Conservation (phyloP, 1,140 invertebrate genomes). For the Lepidurus couesii region DNA sequence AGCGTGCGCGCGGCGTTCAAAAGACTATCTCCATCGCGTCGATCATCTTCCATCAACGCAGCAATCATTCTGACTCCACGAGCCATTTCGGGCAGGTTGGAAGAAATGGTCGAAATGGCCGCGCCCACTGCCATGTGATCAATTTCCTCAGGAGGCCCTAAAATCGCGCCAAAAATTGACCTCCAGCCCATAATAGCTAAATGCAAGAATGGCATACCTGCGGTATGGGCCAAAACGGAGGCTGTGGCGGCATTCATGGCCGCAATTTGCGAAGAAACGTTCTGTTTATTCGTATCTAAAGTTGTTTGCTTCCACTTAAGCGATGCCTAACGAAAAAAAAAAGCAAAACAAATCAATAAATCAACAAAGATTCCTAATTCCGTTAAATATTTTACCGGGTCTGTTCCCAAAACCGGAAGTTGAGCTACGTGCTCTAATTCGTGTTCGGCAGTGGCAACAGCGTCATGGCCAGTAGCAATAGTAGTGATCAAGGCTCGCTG, state of each 20-base stretch:
- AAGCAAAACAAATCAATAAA: conserved; percentile 8
- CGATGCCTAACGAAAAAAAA: conserved; percentile 53
- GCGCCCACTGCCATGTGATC: conserved; percentile 94
- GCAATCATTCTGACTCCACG: conserved; percentile 92
- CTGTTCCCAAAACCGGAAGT: conserved; percentile 74
- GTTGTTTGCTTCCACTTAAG: conserved; percentile 89
- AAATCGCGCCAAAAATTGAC: conserved; percentile 18
- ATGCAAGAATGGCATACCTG: conserved; percentile 48
- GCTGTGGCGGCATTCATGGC: conserved; percentile 99
- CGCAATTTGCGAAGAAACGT: conserved; percentile 90
- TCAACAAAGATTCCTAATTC: not conserved
- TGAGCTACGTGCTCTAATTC: conserved; percentile 66
- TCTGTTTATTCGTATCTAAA: conserved; percentile 92
- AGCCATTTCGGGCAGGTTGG: conserved; percentile 92
- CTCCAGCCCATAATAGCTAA: not conserved
- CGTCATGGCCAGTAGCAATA: conserved; percentile 76
- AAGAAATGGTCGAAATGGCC: conserved; percentile 94
- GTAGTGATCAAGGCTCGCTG: conserved; percentile 86
- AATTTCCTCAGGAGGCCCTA: conserved; percentile 65
- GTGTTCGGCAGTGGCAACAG: conserved; percentile 77
- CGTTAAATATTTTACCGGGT: conserved; percentile 50
- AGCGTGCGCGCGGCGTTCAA: conserved; percentile 86
- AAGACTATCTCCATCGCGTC: conserved; percentile 71
- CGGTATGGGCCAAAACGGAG: conserved; percentile 91
- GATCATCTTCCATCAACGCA: conserved; percentile 79